Percentiles rank a stretch among this genome's conserved stretches.
Evolutionary conservation across 2,888 invertebrate genomes (phyloP).

Genomic region (Tinea pellionella): DNA sequence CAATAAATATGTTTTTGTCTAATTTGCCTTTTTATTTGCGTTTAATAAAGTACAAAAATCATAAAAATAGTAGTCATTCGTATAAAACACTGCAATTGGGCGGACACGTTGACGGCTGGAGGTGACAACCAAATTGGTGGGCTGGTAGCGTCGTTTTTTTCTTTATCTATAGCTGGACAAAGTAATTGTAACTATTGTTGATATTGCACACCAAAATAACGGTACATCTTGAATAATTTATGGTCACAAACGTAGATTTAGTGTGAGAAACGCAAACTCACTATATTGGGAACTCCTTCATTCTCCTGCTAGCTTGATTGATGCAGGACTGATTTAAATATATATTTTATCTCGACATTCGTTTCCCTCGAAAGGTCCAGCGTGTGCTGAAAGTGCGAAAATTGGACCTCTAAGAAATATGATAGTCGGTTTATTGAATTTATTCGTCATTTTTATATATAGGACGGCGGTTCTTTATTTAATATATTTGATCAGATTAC

Average conservation of each 20-base stretch:
- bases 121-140: too few relatives aligned
- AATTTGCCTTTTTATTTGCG: too few relatives aligned
- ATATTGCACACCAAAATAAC: not conserved
- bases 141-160: too few relatives aligned
- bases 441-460: slow-evolving; percentile 1
- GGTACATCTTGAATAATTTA: slow-evolving; percentile 7
- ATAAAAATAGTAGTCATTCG: too few relatives aligned
- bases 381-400: slow-evolving; percentile 13
- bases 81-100: too few relatives aligned
- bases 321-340: slow-evolving; percentile 15
- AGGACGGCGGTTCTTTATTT: not conserved
- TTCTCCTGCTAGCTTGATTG: slow-evolving; percentile 14
- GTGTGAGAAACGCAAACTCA: slow-evolving; percentile 3
- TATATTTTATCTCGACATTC: slow-evolving; percentile 15
- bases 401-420: slow-evolving; percentile 11
- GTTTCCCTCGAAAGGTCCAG: slow-evolving; percentile 1
- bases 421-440: slow-evolving; percentile 13
- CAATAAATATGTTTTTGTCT: too few relatives aligned
- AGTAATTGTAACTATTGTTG: too few relatives aligned
- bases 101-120: too few relatives aligned
- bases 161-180: too few relatives aligned
- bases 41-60: too few relatives aligned
- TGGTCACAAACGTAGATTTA: not conserved
- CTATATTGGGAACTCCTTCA: slow-evolving; percentile 14
- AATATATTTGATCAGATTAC: not conserved